Evolutionary conservation across 2,113 vertebrate genomes (phyloP).

Genomic region (Uria aalge): DNA sequence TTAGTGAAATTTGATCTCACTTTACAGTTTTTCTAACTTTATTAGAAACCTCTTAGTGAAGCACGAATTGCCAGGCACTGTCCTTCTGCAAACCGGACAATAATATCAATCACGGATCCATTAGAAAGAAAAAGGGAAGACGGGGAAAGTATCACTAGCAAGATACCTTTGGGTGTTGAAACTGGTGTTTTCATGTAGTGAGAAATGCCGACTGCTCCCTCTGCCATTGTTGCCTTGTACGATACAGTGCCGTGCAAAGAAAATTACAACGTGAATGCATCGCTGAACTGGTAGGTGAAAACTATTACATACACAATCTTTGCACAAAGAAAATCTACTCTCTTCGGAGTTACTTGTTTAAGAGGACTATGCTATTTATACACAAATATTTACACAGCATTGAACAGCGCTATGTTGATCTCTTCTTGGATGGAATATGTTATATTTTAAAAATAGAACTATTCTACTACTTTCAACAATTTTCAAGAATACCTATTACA

Average conservation of each 20-base stretch:
- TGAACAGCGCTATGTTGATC: neutral
- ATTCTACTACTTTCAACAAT: neutral
- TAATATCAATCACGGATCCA: neutral
- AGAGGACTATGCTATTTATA: neutral
- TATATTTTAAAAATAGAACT: neutral
- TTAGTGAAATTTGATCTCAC: conserved; percentile 17
- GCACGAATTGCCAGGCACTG: neutral
- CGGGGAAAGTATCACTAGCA: neutral
- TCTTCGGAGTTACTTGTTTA: neutral
- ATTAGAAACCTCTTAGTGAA: conserved; percentile 34
- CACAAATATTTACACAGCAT: conserved; percentile 26
- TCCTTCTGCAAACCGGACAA: conserved; percentile 6
- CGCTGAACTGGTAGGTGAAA: neutral
- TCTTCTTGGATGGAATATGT: neutral
- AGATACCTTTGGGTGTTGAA: neutral
- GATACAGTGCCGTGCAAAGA: neutral
- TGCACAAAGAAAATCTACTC: neutral
- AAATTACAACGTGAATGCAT: neutral
- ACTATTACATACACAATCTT: neutral
- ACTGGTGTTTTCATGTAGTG: neutral
- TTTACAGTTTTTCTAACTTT: conserved; percentile 46
- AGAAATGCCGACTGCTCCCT: neutral
- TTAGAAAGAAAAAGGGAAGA: neutral
- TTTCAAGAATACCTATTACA: neutral
- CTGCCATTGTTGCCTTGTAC: neutral